Evolutionary conservation across 2,797 vertebrate species (phyloP).

Genomic region (Tadarida brasiliensis): DNA sequence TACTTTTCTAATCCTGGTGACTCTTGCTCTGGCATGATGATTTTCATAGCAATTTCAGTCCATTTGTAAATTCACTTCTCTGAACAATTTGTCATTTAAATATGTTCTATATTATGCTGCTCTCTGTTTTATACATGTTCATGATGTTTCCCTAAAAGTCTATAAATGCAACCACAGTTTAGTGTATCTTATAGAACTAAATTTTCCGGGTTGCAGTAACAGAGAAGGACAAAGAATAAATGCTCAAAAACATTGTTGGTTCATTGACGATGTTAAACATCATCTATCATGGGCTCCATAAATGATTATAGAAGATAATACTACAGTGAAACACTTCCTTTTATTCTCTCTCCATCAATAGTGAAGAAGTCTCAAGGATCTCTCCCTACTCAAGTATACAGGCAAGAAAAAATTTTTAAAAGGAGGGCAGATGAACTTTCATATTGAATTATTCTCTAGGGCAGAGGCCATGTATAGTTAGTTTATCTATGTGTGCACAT

Average conservation of each 20-base stretch:
- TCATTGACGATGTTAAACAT: not conserved
- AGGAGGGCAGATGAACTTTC: not conserved
- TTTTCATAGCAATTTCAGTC: not conserved
- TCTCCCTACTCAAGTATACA: not conserved
- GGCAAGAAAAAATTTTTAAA: not conserved
- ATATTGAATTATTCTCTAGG: not conserved
- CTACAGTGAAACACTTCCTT: not conserved
- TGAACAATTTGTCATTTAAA: conserved; percentile 3
- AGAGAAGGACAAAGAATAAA: not conserved
- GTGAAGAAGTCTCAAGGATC: not conserved
- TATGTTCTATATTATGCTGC: not conserved
- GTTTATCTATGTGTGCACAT: not conserved
- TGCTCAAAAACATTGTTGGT: not conserved
- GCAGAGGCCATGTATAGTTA: not conserved
- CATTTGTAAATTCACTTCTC: not conserved
- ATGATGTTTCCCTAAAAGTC: not conserved
- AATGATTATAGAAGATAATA: not conserved
- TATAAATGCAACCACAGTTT: not conserved
- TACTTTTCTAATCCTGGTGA: not conserved
- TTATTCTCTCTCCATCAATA: conserved; percentile 13
- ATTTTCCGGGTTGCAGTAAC: not conserved
- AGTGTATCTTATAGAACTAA: not conserved
- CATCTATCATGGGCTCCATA: not conserved
- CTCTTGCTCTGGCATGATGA: not conserved
- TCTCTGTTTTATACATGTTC: not conserved